A percentile compares a stretch with the other conserved stretches of the same genome.
phyloP scores from a whole-genome alignment of 2,797 vertebrate species.

The Lacerta bilineata region DNA sequence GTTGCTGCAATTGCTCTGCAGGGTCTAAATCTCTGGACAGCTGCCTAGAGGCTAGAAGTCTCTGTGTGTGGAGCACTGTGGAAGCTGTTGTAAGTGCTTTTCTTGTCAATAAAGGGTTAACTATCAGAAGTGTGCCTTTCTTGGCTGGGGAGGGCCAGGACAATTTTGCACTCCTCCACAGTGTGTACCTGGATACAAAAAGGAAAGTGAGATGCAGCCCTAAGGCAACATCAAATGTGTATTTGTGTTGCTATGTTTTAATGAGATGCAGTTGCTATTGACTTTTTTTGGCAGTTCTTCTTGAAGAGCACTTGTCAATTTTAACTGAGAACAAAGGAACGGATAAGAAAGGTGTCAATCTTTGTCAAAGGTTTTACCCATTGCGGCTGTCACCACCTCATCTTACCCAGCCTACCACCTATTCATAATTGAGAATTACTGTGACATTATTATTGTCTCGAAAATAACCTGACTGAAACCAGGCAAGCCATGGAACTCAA shows the following conservation, averaged over 20 bases:
- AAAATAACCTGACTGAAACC: constrained; percentile 1
- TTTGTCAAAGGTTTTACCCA: constrained; percentile 15
- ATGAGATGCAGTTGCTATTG: constrained; percentile 14
- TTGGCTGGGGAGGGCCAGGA: too few species aligned
- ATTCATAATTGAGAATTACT: constrained; percentile 1
- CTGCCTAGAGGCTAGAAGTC: too few species aligned
- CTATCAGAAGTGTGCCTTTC: too few species aligned
- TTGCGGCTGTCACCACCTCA: neutral
- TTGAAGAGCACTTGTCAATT: constrained; percentile 13
- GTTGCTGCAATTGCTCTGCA: too few species aligned
- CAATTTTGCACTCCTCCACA: too few species aligned
- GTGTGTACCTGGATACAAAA: constrained; percentile 20
- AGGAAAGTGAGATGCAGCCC: neutral
- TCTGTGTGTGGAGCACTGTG: too few species aligned
- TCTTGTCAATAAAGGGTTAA: too few species aligned
- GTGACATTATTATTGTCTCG: neutral
- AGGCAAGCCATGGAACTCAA: constrained; percentile 4
- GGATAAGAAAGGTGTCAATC: constrained; percentile 17
- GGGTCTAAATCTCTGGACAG: too few species aligned
- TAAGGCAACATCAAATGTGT: constrained; percentile 9
- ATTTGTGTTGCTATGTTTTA: constrained; percentile 17
- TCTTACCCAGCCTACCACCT: neutral
- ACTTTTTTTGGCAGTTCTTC: neutral
- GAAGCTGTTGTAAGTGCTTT: too few species aligned
- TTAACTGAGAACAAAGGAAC: constrained; percentile 14